Conservation (phyloP, 1,140 invertebrate species). For the Pantala flavescens region DNA sequence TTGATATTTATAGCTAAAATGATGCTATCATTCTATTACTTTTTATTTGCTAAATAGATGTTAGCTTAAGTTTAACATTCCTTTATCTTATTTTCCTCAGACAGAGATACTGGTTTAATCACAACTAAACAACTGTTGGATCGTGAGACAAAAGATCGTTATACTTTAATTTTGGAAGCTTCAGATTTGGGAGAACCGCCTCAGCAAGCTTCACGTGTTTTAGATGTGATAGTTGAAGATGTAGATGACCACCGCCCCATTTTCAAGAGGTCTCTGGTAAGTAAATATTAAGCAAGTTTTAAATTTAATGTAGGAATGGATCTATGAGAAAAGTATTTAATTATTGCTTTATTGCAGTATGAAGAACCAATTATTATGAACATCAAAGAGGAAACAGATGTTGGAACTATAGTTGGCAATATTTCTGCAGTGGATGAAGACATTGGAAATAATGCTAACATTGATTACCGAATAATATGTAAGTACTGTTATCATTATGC, state of each 20-base stretch:
- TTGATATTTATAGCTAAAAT: no score
- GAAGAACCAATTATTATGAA: constrained; percentile 50
- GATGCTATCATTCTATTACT: no score
- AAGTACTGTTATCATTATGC: constrained; percentile 21
- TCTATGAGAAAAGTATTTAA: neutral
- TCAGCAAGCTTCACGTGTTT: constrained; percentile 58
- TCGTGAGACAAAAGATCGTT: constrained; percentile 56
- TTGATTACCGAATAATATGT: constrained; percentile 62
- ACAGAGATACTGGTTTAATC: constrained; percentile 54
- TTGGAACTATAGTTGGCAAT: constrained; percentile 52
- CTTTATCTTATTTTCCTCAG: no score
- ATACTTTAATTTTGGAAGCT: constrained; percentile 62
- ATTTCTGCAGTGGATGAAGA: constrained; percentile 62
- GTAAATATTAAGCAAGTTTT: constrained; percentile 16
- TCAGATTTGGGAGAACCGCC: constrained; percentile 62
- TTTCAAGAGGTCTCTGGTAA: constrained; percentile 54
- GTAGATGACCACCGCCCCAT: constrained; percentile 69
- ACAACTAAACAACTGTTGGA: constrained; percentile 55
- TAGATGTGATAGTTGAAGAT: constrained; percentile 58
- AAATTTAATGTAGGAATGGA: constrained; percentile 19
- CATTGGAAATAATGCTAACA: constrained; percentile 59
- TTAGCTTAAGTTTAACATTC: no score
- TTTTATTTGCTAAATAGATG: no score
- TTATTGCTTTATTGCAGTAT: constrained; percentile 40
- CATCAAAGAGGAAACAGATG: constrained; percentile 52